Conservation (phyloP, 2,888 invertebrate genomes). For the Eupithecia centaureata region DNA sequence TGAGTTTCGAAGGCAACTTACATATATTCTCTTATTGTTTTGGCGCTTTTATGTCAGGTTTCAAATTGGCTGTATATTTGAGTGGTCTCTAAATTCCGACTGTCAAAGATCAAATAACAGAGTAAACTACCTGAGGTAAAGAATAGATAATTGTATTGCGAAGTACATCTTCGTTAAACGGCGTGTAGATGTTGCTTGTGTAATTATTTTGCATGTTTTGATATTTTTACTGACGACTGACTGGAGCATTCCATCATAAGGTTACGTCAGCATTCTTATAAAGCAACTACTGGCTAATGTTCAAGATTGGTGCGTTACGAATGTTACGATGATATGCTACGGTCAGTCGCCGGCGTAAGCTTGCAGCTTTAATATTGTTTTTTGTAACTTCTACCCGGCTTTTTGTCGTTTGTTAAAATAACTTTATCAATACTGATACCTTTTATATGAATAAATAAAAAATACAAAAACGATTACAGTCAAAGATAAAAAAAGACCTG, state of each 20-base stretch:
- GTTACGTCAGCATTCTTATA: neutral
- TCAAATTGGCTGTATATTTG: neutral
- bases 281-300: neutral
- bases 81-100: neutral
- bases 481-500: no score
- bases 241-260: neutral
- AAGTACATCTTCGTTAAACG: neutral
- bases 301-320: neutral
- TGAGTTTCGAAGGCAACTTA: conserved; percentile 64
- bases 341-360: neutral
- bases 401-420: neutral
- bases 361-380: conserved; percentile 1
- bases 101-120: neutral
- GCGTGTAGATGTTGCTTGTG: neutral
- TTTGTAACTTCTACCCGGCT: neutral
- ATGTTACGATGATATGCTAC: neutral
- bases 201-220: neutral
- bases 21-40: neutral
- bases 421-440: neutral
- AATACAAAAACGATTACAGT: no score
- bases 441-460: no score
- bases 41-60: conserved; percentile 24
- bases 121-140: neutral
- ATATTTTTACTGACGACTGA: neutral
- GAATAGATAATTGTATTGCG: neutral